Evolutionary conservation across 1,140 invertebrate genomes (phyloP).

Genomic region (Drusus annulatus): DNA sequence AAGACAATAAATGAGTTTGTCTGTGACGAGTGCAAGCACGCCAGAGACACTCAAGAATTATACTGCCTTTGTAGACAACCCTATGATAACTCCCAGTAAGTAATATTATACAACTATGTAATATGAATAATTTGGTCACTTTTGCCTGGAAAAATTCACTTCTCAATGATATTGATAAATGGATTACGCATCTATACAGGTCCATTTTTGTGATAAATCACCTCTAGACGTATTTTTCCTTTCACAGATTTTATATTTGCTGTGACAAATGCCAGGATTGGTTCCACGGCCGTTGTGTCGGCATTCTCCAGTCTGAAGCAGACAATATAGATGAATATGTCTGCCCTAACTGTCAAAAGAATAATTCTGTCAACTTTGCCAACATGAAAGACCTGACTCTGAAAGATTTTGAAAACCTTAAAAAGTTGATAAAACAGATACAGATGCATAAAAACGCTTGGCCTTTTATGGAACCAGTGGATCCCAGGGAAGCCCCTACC

Average conservation of each 20-base stretch:
- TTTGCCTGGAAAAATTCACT: too few relatives aligned
- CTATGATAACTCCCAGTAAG: slow-evolving; percentile 97
- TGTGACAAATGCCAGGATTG: slow-evolving; percentile 99
- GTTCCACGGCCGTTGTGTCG: slow-evolving; percentile 98
- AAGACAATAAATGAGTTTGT: slow-evolving; percentile 92
- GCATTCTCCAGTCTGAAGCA: slow-evolving; percentile 94
- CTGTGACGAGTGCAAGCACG: slow-evolving; percentile 89
- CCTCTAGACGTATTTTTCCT: too few relatives aligned
- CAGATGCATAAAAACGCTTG: slow-evolving; percentile 96
- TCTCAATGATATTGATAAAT: too few relatives aligned
- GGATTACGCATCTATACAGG: too few relatives aligned
- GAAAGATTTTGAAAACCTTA: slow-evolving; percentile 88
- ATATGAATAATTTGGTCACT: too few relatives aligned
- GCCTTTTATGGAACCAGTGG: slow-evolving; percentile 98
- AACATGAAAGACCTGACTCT: slow-evolving; percentile 89
- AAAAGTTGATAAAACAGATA: slow-evolving; percentile 91
- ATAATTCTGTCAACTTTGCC: slow-evolving; percentile 89
- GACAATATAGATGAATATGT: slow-evolving; percentile 96
- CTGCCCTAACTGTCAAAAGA: slow-evolving; percentile 94
- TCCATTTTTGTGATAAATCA: too few relatives aligned
- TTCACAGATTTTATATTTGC: slow-evolving; percentile 92
- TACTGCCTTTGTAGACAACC: slow-evolving; percentile 97
- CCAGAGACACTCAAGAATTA: slow-evolving; percentile 90
- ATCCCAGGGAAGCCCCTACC: slow-evolving; percentile 94
- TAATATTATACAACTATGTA: slow-evolving; percentile 56